Base-by-base conservation (phyloP, 2,888 invertebrate species). In the Micoletzkya japonica region DNA sequence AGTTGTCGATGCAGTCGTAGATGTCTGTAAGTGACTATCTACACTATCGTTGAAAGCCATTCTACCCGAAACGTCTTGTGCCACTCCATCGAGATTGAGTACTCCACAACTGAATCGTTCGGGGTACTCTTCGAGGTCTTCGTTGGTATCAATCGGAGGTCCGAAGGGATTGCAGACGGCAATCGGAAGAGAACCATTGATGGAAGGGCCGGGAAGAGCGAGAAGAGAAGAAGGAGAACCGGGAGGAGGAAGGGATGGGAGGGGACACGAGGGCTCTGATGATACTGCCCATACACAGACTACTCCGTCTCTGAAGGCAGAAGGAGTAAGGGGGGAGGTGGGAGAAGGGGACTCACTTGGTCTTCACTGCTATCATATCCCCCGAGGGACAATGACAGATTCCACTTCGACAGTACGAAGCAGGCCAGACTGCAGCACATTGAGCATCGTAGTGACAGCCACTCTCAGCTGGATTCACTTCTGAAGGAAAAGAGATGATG, bases 1-100 rank as follows among this genome's bases (percentile, higher is more conserved):
- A 72, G 59, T 79, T 79, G 63, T 79, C 79, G 34, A 79, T 75
- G 71, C 79, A 79, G 56, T 79, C 79, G 70, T 79, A 79, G 28
- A 79, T 58, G 57, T 79, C 79, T 28, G 77, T 75, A 7, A 59
- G 4, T 7, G 17, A 49, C 7, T 26, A 24, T 20, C 7, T 54
- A 4, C 14, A 44, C 14, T 28, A 44, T 17, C 4, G 44, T 17
- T 1, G 24, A 44, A 7, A 44, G 30, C 14, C 24, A n/a, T n/a
- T n/a, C 1, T 28, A 61, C 61, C 61, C 24, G 64, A 64, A 14
- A 64, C 36, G 54, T 66, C 66, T 28, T 66, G 54, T 7, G 30
- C 54, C 14, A 56, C 34, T 1, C 66, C 66, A 26, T 66, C 56
- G 4, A 28, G 20, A 28, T 66, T 39, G 36, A 66, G 2, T 7